Evolutionary conservation across 2,113 vertebrate genomes (phyloP).

Genomic region (Herpetotheres cachinnans): DNA sequence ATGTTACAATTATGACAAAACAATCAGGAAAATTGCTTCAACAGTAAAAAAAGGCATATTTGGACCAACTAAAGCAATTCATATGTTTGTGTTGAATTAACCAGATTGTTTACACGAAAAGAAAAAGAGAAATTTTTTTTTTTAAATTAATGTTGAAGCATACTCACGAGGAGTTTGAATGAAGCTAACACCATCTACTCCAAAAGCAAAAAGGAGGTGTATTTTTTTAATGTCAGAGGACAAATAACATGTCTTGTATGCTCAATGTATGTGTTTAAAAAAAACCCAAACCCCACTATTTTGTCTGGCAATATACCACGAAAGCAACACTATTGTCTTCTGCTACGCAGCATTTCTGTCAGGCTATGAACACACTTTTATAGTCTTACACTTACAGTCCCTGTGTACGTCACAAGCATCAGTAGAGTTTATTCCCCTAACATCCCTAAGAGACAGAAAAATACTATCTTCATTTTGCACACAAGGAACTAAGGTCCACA

Average conservation of each 20-base stretch:
- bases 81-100: background rate
- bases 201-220: background rate
- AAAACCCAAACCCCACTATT: no score
- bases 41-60: background rate
- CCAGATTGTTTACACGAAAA: background rate
- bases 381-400: background rate
- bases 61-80: background rate
- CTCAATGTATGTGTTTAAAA: background rate
- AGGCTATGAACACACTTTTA: background rate
- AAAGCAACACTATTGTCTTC: constrained; percentile 14
- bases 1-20: background rate
- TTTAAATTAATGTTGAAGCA: background rate
- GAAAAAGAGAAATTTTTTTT: background rate
- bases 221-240: background rate
- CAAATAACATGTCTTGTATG: background rate
- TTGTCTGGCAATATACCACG: background rate
- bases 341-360: background rate
- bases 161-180: background rate
- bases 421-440: background rate
- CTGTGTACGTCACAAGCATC: background rate
- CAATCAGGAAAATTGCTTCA: background rate
- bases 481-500: background rate
- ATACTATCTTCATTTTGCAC: background rate
- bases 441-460: background rate
- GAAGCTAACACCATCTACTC: background rate